A percentile compares a stretch with the other conserved stretches of the same genome.
Conservation (phyloP, 2,888 invertebrate species). For the Strigamia transsilvanica region DNA sequence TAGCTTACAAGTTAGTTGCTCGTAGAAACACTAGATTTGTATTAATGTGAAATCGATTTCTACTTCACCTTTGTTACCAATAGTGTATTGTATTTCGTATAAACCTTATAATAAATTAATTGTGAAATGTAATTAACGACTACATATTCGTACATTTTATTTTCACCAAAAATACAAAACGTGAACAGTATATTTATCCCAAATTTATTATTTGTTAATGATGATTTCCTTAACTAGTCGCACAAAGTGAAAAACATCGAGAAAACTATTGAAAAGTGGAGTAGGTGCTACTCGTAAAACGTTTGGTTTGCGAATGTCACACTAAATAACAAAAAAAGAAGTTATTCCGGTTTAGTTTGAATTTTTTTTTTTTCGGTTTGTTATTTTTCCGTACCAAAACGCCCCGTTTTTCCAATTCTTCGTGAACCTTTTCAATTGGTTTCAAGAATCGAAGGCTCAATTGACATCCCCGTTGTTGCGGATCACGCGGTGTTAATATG, state of each 20-base stretch:
- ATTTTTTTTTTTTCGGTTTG: background rate
- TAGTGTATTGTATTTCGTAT: too few relatives aligned
- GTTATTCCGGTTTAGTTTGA: background rate
- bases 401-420: conserved; percentile 66
- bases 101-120: too few relatives aligned
- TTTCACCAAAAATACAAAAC: background rate
- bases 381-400: conserved; percentile 66
- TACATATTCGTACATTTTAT: background rate
- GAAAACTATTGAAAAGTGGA: conserved; percentile 68
- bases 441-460: conserved; percentile 67
- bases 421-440: conserved; percentile 64
- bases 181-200: background rate
- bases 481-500: conserved; percentile 68
- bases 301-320: conserved; percentile 67
- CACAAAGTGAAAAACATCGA: conserved; percentile 65
- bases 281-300: conserved; percentile 68
- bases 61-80: too few relatives aligned
- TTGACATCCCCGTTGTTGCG: conserved; percentile 67
- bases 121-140: too few relatives aligned
- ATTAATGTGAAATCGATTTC: too few relatives aligned
- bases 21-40: too few relatives aligned
- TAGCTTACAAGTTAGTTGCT: too few relatives aligned
- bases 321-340: conserved; percentile 62
- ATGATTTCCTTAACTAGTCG: conserved; percentile 59
- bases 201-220: background rate